Evolutionary conservation across 2,113 vertebrate genomes (phyloP), one percentile per base, ranked within the genome.

Genomic region (Rhizomys pruinosus): DNA sequence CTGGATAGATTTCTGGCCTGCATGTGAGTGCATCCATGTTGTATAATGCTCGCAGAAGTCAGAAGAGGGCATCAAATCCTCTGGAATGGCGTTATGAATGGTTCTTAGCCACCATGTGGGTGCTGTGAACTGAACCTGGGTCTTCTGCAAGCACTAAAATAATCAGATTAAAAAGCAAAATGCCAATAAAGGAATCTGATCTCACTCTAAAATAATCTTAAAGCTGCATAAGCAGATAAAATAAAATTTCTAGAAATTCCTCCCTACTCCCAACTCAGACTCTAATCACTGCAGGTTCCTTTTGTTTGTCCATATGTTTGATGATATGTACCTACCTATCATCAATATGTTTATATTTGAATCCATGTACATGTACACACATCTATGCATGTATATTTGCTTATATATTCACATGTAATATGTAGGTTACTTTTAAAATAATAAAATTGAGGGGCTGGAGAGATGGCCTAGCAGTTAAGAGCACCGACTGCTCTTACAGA

Each of bases 101-200:
- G 47, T 52, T 52, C 6, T 52, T 52, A 52, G 47, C 47, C 47
- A 52, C 11, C 47, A 52, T 52, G 47, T 52, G 47, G 11, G 47
- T 52, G 47, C 47, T 52, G 47, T 6, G 47, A 52, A 52, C 11
- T 52, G 11, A 52, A 52, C 47, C 47, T 63, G 78, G 25, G 47
- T 52, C 47, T 11, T 52, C 47, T 52, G 47, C 47, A 52, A 52
- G 47, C 32, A 87, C 39, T 47, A 79, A 89, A 79, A 47, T 55
- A 81, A 89, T 92, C 47, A 63, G 37, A 61, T 91, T 84, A 44
- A 66, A 92, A 69, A 94, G 71, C 78, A 64, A 91, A 89, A 76
- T 68, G 10, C 44, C 73, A 78, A n/a, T 84, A 68, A 95, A 91
- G 42, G 64, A 85, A 61, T 86, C 44, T 92, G 84, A 91, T 15